Evolutionary conservation across 2,888 invertebrate species (phyloP), one percentile per base, ranked within the genome.

Genomic region (Apamea sordens): DNA sequence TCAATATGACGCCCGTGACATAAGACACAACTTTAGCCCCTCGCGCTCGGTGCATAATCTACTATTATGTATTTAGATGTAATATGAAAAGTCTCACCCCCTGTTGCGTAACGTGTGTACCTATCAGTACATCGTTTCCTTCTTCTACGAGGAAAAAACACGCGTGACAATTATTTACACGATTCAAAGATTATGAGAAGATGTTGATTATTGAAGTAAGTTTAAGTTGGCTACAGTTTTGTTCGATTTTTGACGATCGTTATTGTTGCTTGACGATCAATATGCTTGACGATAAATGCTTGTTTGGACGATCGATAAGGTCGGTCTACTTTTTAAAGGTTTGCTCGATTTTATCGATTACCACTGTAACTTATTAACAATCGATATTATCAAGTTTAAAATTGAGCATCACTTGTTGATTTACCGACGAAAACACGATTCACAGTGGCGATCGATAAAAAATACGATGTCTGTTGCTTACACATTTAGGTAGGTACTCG

Each of bases 51-150:
- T n/a, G n/a, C n/a, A n/a, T n/a, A n/a, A n/a, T n/a, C n/a, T n/a
- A n/a, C n/a, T n/a, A n/a, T n/a, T 24, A 24, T 41, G 11, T 50
- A 65, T 50, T 32, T 50, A 32, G 13, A 36, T 67, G 18, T 71
- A 24, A 36, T 59, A 24, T 77, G 64, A 71, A 28, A 28, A 65
- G 50, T 32, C 53, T 67, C n/a, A 73, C 53, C 67, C 67, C 67
- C 73, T 44, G 61, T 67, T 67, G 41, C 59, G 65, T 79, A 71
- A 56, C 64, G 28, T 64, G 36, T 71, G 71, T 65, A 36, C 10
- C 3, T 21, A 21, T 50, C 24, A 56, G 56, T 79, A 50, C 53
- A 28, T 72, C 6, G 24, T 79, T 70, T 67, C 13, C 59, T n/a
- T n/a, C 36, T 21, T 61, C 8, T 67, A 36, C 18, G 1, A n/a